Conservation (phyloP, 2,888 invertebrate genomes). For the Pecten maximus region DNA sequence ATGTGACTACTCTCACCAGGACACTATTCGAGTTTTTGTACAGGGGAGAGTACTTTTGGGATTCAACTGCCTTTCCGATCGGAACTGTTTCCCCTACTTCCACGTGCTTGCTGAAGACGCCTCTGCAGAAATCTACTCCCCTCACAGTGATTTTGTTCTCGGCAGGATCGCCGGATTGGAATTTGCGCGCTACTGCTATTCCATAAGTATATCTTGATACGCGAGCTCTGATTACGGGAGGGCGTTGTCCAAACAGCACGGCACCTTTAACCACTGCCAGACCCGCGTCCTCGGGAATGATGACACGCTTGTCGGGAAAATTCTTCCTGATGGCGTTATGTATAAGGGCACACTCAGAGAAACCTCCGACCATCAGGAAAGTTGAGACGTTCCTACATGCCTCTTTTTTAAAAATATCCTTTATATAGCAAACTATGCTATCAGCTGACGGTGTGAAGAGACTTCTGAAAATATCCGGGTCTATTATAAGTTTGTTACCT, state of each 20-base stretch:
- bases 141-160: slow-evolving; percentile 50
- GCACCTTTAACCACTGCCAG: slow-evolving; percentile 63
- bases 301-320: slow-evolving; percentile 55
- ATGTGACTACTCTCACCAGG: slow-evolving; percentile 51
- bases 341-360: slow-evolving; percentile 60
- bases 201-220: slow-evolving; percentile 60
- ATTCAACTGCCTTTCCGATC: slow-evolving; percentile 52
- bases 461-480: slow-evolving; percentile 48
- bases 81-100: slow-evolving; percentile 54
- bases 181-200: slow-evolving; percentile 47
- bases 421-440: slow-evolving; percentile 55
- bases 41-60: slow-evolving; percentile 51
- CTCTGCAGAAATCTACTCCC: slow-evolving; percentile 50
- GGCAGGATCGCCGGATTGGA: slow-evolving; percentile 51
- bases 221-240: slow-evolving; percentile 53
- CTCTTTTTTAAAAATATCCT: slow-evolving; percentile 47
- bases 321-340: slow-evolving; percentile 53
- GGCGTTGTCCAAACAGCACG: slow-evolving; percentile 62
- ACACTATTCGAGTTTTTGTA: slow-evolving; percentile 46
- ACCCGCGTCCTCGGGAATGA: slow-evolving; percentile 61
- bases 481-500: slow-evolving; percentile 52
- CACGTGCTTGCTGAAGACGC: slow-evolving; percentile 59
- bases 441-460: slow-evolving; percentile 55
- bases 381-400: slow-evolving; percentile 55
- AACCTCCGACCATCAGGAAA: slow-evolving; percentile 64